phyloP scores from a whole-genome alignment of 2,888 invertebrate genomes.

The Eristalinus aeneus region DNA sequence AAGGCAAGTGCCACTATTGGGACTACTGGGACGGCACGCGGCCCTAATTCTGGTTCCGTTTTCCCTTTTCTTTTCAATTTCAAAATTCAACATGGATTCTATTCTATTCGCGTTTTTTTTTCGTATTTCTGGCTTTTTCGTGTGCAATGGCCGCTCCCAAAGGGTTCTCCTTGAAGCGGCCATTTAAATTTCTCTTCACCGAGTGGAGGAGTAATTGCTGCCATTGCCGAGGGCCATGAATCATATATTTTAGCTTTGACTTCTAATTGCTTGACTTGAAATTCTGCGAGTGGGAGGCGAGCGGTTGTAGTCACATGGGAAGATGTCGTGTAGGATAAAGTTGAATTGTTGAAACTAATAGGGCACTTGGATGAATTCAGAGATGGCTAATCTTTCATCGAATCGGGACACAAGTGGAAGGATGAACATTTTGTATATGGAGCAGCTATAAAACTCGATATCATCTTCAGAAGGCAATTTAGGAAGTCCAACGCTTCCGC shows the following conservation, averaged over 20 bases:
- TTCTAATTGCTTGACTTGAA: conserved; percentile 12
- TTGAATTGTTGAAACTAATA: conserved; percentile 6
- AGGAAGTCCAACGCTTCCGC: neutral
- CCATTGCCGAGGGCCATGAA: conserved; percentile 6
- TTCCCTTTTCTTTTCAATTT: neutral
- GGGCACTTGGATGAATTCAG: neutral
- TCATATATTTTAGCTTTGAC: conserved; percentile 12
- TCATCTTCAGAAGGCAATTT: neutral
- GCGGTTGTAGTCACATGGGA: neutral
- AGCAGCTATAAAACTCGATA: neutral
- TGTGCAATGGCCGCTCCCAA: neutral
- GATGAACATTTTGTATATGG: no score
- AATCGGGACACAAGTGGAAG: no score
- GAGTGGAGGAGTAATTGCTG: conserved; percentile 15
- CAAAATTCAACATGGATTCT: conserved; percentile 1
- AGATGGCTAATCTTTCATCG: neutral
- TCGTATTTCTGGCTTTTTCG: neutral
- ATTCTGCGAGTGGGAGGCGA: neutral
- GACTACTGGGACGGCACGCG: neutral
- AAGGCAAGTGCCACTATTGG: neutral
- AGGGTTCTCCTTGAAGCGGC: conserved; percentile 12
- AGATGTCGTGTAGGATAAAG: neutral
- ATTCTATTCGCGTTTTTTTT: neutral
- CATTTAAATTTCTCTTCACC: neutral
- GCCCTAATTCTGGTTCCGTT: neutral